These are phyloP conservation scores for Melanocharis versteri DNA, from an alignment of 2,113 vertebrate genomes.

Conservation along the genomic window DNA sequence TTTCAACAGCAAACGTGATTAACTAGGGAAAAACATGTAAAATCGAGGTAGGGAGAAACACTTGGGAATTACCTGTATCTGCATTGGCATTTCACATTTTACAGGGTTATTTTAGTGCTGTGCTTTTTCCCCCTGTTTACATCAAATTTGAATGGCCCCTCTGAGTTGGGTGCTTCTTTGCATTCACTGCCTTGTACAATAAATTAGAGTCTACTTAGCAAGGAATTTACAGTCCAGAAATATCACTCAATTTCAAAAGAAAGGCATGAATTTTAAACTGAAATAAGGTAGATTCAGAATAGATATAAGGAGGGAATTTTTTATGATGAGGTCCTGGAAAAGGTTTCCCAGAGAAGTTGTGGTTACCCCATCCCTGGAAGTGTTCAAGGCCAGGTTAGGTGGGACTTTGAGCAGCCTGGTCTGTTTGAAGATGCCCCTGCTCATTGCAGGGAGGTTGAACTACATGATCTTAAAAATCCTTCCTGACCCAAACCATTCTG, in stretches of 20 bases:
- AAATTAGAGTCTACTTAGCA: neutral
- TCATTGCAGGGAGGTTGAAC: neutral
- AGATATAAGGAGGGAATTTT: neutral
- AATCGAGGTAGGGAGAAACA: neutral
- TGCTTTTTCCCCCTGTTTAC: fast-evolving
- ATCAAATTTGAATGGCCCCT: neutral
- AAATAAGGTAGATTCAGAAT: neutral
- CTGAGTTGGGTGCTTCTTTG: neutral
- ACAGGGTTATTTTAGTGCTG: neutral
- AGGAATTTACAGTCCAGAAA: neutral
- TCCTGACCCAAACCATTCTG: neutral
- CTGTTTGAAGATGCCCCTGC: neutral
- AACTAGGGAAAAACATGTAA: neutral
- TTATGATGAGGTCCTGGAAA: neutral
- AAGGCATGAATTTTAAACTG: neutral
- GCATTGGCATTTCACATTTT: neutral
- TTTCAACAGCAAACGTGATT: neutral
- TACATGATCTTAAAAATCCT: neutral
- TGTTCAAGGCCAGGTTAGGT: neutral
- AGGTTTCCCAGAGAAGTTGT: neutral
- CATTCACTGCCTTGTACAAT: neutral
- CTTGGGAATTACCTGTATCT: neutral
- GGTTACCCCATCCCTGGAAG: neutral
- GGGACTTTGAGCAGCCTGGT: neutral
- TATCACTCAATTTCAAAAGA: neutral